A percentile compares a stretch with the other conserved stretches of the same genome.
phyloP scores from a whole-genome alignment of 1,140 invertebrate species.

The Drosophila sturtevanti region DNA sequence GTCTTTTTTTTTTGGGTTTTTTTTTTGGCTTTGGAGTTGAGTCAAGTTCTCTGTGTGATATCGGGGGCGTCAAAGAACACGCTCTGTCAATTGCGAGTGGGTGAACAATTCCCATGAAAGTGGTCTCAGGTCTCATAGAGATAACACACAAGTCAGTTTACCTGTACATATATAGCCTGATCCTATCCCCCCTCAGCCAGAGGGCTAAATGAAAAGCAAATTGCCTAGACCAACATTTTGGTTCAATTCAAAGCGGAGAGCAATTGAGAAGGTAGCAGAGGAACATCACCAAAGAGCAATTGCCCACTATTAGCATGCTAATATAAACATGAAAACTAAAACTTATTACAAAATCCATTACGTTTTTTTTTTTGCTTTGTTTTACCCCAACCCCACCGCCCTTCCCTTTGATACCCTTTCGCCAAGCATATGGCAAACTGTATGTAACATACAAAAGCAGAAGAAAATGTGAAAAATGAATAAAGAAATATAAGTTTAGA shows the following conservation, averaged over 20 bases:
- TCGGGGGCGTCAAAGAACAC: slow-evolving; percentile 58
- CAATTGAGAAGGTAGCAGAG: not conserved
- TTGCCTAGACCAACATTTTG: slow-evolving; percentile 62
- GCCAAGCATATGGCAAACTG: not conserved
- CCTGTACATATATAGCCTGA: not conserved
- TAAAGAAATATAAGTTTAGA: no score
- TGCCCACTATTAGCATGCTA: slow-evolving; percentile 72
- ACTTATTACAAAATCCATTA: slow-evolving; percentile 79
- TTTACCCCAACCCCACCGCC: slow-evolving; percentile 8
- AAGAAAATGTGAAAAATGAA: no score
- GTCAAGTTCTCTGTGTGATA: slow-evolving; percentile 3
- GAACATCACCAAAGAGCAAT: slow-evolving; percentile 27
- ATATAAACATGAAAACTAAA: slow-evolving; percentile 80
- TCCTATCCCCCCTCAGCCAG: not conserved
- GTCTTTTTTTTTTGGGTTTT: not conserved
- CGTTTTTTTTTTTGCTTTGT: slow-evolving; percentile 20
- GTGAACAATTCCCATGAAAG: slow-evolving; percentile 63
- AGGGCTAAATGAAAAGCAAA: slow-evolving; percentile 42
- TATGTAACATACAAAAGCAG: not conserved
- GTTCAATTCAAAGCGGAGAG: slow-evolving; percentile 32
- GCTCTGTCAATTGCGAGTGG: slow-evolving; percentile 22
- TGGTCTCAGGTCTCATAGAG: slow-evolving; percentile 13
- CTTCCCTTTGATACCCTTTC: slow-evolving; percentile 17
- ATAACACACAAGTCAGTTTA: slow-evolving; percentile 35
- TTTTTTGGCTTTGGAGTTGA: not conserved